phyloP scores from a whole-genome alignment of 1,140 invertebrate species.

The Drosophila rhopaloa region DNA sequence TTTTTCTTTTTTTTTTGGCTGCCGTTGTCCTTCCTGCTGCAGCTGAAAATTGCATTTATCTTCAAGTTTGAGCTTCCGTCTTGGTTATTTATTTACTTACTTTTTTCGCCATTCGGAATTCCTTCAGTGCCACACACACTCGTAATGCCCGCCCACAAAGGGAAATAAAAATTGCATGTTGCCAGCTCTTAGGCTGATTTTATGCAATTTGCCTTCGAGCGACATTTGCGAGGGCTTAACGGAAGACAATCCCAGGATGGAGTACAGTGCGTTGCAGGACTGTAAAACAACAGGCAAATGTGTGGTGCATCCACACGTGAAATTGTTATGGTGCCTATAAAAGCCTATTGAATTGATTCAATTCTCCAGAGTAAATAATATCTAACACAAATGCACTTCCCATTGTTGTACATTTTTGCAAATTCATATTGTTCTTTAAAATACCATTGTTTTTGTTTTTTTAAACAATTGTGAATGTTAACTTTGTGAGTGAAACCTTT shows the following conservation, averaged over 20 bases:
- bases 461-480: no score
- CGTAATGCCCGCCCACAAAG: constrained; percentile 8
- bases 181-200: constrained; percentile 61
- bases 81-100: constrained; percentile 34
- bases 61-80: constrained; percentile 65
- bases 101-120: constrained; percentile 28
- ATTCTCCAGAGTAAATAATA: no score
- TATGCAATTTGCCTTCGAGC: constrained; percentile 49
- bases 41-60: constrained; percentile 78
- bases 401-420: no score
- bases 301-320: no score
- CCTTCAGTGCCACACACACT: constrained; percentile 13
- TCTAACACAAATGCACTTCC: no score
- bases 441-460: no score
- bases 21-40: constrained; percentile 16
- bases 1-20: constrained; percentile 2
- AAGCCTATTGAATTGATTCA: no score
- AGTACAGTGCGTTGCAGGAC: neutral
- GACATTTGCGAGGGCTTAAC: constrained; percentile 11
- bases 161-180: constrained; percentile 32
- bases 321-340: no score
- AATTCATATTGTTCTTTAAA: no score
- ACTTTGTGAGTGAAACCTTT: no score
- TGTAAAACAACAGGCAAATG: neutral
- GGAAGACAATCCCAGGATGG: neutral